Percentiles rank a stretch among this genome's conserved stretches.
phyloP scores from a whole-genome alignment of 2,888 invertebrate species.

The Griposia aprilina region DNA sequence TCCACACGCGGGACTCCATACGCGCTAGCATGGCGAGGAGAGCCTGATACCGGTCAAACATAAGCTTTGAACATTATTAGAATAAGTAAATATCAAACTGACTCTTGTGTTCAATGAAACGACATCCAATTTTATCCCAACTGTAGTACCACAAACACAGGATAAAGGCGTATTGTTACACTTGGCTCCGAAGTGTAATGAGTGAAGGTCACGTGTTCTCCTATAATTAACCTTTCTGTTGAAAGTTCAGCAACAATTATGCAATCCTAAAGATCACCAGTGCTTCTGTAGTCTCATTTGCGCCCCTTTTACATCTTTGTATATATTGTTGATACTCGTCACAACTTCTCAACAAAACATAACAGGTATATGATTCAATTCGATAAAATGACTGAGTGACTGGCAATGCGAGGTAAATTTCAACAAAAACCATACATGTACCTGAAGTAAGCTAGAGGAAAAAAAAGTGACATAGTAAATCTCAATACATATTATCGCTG shows the following conservation, averaged over 20 bases:
- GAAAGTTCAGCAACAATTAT: constrained; percentile 6
- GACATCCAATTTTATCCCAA: neutral
- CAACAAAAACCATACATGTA: neutral
- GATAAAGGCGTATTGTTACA: neutral
- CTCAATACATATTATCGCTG: too few relatives aligned
- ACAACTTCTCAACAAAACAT: neutral
- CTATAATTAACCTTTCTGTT: constrained; percentile 12
- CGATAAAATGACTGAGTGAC: neutral
- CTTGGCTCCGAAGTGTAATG: neutral
- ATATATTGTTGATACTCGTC: neutral
- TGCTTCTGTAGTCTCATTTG: too few relatives aligned
- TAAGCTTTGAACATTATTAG: neutral
- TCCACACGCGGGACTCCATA: neutral
- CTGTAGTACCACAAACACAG: neutral
- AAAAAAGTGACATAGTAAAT: too few relatives aligned
- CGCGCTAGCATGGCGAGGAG: neutral
- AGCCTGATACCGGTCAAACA: neutral
- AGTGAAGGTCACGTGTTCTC: neutral
- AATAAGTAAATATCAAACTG: neutral
- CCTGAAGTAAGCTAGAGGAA: too few relatives aligned
- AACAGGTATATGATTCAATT: neutral
- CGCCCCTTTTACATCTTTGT: too few relatives aligned
- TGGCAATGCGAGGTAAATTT: neutral
- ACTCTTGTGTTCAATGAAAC: neutral
- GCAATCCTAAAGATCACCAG: neutral